A percentile compares a stretch with the other conserved stretches of the same genome.
phyloP scores from a whole-genome alignment of 2,888 invertebrate species.

The Teinopalpus imperialis region DNA sequence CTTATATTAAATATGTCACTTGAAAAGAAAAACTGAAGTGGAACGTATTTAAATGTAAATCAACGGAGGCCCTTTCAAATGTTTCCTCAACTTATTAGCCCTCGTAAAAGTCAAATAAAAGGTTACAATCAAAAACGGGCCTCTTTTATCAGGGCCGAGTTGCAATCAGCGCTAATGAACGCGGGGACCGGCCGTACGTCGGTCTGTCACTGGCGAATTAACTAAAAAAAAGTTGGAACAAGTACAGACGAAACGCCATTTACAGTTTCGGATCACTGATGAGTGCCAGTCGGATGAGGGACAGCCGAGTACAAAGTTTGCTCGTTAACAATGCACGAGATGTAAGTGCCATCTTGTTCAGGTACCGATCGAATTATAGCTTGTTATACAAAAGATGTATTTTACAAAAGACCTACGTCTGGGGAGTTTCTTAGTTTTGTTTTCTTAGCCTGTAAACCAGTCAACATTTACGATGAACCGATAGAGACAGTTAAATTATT shows the following conservation, averaged over 20 bases:
- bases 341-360: no score
- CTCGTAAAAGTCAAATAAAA: slow-evolving; percentile 26
- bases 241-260: slow-evolving; percentile 35
- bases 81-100: slow-evolving; percentile 23
- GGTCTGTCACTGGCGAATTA: slow-evolving; percentile 49
- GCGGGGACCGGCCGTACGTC: slow-evolving; percentile 38
- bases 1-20: neutral
- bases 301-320: slow-evolving; percentile 13
- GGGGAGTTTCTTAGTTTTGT: no score
- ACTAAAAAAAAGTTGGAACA: slow-evolving; percentile 35
- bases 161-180: slow-evolving; percentile 63
- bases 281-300: slow-evolving; percentile 18
- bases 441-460: no score
- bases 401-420: neutral
- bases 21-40: neutral
- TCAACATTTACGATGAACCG: no score
- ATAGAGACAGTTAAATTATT: no score
- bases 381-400: no score
- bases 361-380: no score
- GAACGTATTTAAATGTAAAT: slow-evolving; percentile 12
- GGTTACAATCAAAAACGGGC: slow-evolving; percentile 27
- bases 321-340: slow-evolving; percentile 13
- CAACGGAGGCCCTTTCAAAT: slow-evolving; percentile 12
- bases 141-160: slow-evolving; percentile 36
- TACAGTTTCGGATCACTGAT: slow-evolving; percentile 34